Conservation (phyloP, 2,113 vertebrate genomes). For the Calyptomena viridis region DNA sequence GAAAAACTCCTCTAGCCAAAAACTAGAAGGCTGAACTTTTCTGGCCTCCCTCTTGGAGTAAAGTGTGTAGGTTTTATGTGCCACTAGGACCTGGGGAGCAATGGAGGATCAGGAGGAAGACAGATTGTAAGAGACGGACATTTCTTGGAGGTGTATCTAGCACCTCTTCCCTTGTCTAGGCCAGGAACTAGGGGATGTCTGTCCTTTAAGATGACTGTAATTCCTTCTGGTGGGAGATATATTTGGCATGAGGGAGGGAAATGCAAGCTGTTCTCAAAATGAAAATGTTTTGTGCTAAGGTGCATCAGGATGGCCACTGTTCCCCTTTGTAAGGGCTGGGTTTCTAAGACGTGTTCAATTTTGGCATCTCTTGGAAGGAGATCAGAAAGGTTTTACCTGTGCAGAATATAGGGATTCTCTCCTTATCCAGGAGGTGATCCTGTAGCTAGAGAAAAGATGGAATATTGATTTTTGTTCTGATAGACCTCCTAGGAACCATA, state of each 20-base stretch:
- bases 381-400: not conserved
- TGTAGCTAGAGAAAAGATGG: not conserved
- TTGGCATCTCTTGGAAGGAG: not conserved
- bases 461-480: not conserved
- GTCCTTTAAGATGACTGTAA: not conserved
- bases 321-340: not conserved
- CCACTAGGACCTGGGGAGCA: not conserved
- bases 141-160: not conserved
- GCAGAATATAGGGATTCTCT: not conserved
- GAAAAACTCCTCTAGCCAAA: not conserved
- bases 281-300: not conserved
- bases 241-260: not conserved
- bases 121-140: not conserved
- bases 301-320: not conserved
- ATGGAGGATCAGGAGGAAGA: not conserved
- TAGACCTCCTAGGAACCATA: not conserved
- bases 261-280: not conserved
- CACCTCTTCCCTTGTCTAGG: not conserved
- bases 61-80: not conserved
- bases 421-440: not conserved
- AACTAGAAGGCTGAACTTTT: not conserved
- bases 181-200: not conserved
- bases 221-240: not conserved
- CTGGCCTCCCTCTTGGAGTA: not conserved
- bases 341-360: not conserved